Evolutionary conservation across 2,888 invertebrate species (phyloP), one percentile per base, ranked within the genome.

Genomic region (Netelia fuscicornis): DNA sequence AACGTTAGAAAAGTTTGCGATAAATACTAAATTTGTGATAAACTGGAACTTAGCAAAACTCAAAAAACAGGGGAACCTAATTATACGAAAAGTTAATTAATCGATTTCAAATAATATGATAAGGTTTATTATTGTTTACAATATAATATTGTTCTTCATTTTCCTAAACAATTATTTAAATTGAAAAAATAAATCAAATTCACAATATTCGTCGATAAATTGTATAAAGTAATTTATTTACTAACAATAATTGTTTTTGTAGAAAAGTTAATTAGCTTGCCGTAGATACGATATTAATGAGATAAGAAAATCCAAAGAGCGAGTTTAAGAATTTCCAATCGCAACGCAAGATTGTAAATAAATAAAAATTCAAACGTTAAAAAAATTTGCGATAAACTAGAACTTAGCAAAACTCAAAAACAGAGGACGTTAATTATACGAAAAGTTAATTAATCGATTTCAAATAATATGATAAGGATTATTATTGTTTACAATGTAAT

Each of bases 81-180:
- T 17, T 17, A 17, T 17, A 17, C 17, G 17, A 17, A 17, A 17
- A 37, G 37, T 37, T 37, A 37, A 37, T 37, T 37, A 37, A 37
- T 37, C 37, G 37, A 3, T 37, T 37, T 5, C 6, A 37, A 37
- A 37, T 37, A 37, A 37, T 37, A 6, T 0, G 6, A 37, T 37
- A 37, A 37, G 37, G 37, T 0, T 37, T 37, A 37, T 37, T 37
- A 37, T 8, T 37, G 5, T 37, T 37, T 6, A 37, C 30, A 3
- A 30, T 30, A 30, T 30, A 0, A 30, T 30, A 3, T 30, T 3
- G 3, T 30, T 0, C 6, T 37, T 37, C 37, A 0, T 37, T 52
- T 75, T 81, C 64, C 9, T 6, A 2, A 9, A n/a, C 54, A n/a
- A 17, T 54, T 60, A 11, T 58, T 77, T 54, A 44, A 20, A 48